Evolutionary conservation across 2,113 vertebrate genomes (phyloP).

Genomic region (Riparia riparia): DNA sequence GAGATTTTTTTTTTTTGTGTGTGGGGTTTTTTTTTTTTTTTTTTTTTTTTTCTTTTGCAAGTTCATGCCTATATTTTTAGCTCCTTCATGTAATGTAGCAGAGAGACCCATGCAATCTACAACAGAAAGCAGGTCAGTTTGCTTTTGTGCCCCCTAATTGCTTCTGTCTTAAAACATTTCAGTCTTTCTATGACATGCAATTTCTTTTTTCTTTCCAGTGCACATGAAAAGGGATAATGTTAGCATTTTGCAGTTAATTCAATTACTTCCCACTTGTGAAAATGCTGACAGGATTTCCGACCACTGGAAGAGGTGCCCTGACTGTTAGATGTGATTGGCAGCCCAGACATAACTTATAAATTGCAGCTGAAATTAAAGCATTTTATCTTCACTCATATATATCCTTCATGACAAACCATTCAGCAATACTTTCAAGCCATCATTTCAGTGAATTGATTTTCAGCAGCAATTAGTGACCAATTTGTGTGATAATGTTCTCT

Average conservation of each 20-base stretch:
- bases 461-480: slow-evolving; percentile 29
- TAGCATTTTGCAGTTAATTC: slow-evolving; percentile 68
- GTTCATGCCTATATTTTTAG: not conserved
- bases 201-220: slow-evolving; percentile 49
- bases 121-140: not conserved
- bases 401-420: not conserved
- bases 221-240: slow-evolving; percentile 56
- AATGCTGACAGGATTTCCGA: slow-evolving; percentile 62
- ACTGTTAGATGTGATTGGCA: slow-evolving; percentile 51
- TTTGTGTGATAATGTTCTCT: slow-evolving; percentile 41
- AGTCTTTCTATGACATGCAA: not conserved
- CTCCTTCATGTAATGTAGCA: not conserved
- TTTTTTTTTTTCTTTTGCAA: not conserved
- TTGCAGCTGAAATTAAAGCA: slow-evolving; percentile 51
- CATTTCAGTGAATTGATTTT: slow-evolving; percentile 53
- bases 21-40: too few species aligned
- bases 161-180: slow-evolving; percentile 62
- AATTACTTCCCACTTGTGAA: slow-evolving; percentile 69
- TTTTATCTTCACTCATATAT: not conserved
- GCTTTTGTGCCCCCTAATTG: slow-evolving; percentile 39
- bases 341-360: slow-evolving; percentile 56
- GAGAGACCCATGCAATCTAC: not conserved
- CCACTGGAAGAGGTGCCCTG: slow-evolving; percentile 5
- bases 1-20: too few species aligned
- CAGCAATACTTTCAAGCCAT: not conserved